Evolutionary conservation across 2,797 vertebrate species (phyloP).

Genomic region (Orestias chungarensis): DNA sequence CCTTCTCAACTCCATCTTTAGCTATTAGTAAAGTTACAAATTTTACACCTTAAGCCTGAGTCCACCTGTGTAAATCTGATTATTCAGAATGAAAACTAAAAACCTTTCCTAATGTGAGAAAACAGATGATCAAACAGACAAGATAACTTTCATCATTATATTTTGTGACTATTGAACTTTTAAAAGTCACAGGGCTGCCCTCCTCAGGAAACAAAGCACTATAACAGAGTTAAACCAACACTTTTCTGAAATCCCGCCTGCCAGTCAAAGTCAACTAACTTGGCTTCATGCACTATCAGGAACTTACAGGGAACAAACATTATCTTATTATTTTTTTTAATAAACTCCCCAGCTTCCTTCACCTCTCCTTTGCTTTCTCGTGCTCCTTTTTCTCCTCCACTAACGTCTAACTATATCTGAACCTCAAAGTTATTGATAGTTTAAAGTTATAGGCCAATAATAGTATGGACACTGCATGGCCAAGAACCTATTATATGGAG

Average conservation of each 20-base stretch:
- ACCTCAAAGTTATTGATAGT: conserved; percentile 84
- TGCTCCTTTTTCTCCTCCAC: conserved; percentile 15
- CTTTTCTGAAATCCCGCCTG: conserved; percentile 12
- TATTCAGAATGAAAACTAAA: conserved; percentile 25
- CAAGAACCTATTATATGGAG: conserved; percentile 80
- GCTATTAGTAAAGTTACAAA: conserved; percentile 23
- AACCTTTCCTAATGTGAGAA: conserved; percentile 40
- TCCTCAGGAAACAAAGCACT: conserved; percentile 60
- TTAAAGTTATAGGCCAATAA: conserved; percentile 85
- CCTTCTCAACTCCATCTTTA: conserved; percentile 26
- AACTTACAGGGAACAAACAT: conserved; percentile 31
- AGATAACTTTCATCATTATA: conserved; percentile 52
- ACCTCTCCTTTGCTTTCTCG: conserved; percentile 57
- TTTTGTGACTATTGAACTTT: conserved; percentile 38
- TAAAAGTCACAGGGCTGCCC: conserved; percentile 70
- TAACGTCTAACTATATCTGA: conserved; percentile 21
- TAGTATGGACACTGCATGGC: conserved; percentile 81
- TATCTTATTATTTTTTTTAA: conserved; percentile 52
- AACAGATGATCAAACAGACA: conserved; percentile 46
- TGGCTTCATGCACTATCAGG: conserved; percentile 19
- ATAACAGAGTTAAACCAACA: conserved; percentile 39
- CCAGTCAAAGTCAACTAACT: conserved; percentile 31
- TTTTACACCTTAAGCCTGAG: conserved; percentile 12
- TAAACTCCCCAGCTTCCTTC: conserved; percentile 61
- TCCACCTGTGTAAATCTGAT: conserved; percentile 32